These are phyloP conservation scores for Prunella fulvescens DNA, from an alignment of 2,113 vertebrate species.

Conservation along the genomic window DNA sequence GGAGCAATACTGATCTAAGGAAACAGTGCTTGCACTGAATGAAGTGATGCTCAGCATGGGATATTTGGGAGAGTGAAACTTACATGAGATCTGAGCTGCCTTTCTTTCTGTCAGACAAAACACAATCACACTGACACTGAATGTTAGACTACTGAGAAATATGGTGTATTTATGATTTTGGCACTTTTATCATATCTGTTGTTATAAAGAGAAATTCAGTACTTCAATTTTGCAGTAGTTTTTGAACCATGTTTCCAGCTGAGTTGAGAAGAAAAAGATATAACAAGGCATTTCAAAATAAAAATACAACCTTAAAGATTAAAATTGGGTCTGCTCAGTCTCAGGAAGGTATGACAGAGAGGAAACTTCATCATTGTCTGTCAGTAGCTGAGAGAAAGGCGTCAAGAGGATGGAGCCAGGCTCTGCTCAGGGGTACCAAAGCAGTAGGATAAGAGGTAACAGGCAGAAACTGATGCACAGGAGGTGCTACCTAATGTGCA, in stretches of 20 bases:
- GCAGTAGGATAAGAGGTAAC: background rate
- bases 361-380: background rate
- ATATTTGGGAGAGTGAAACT: background rate
- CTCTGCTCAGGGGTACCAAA: background rate
- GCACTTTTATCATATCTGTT: background rate
- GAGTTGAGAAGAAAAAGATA: background rate
- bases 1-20: background rate
- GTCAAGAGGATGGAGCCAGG: background rate
- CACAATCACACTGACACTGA: background rate
- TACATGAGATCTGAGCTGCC: background rate
- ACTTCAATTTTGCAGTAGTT: background rate
- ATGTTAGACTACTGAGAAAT: background rate
- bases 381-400: background rate
- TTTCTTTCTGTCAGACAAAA: background rate
- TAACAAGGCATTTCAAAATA: background rate
- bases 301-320: background rate
- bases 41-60: background rate
- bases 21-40: background rate
- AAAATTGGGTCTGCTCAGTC: background rate
- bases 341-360: background rate
- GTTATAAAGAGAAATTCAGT: background rate
- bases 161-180: background rate
- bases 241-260: background rate
- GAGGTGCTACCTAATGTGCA: background rate
- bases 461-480: background rate